Conservation (phyloP, 2,888 invertebrate species). For the Aleiodes alternator region DNA sequence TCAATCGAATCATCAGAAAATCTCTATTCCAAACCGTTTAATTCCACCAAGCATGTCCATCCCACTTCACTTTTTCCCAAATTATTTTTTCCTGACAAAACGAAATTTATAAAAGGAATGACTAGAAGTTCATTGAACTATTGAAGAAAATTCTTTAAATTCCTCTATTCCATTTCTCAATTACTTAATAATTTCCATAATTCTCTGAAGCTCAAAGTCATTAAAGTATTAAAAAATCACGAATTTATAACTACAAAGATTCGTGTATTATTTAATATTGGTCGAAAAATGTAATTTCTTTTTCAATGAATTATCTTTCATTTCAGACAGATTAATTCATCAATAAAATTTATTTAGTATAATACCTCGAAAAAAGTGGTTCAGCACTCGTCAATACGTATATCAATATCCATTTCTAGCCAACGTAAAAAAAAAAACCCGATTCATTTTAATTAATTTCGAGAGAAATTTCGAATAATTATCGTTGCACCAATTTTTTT, state of each 20-base stretch:
- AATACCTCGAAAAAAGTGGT: slow-evolving; percentile 10
- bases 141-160: too few species aligned
- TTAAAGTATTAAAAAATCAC: neutral
- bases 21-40: too few species aligned
- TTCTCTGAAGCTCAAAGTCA: neutral
- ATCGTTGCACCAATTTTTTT: slow-evolving; percentile 8
- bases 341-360: neutral
- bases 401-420: slow-evolving; percentile 11
- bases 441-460: neutral
- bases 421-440: neutral
- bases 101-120: too few species aligned
- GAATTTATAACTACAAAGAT: neutral
- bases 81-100: too few species aligned
- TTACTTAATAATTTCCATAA: neutral
- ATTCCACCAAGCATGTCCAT: too few species aligned
- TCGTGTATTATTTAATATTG: slow-evolving; percentile 8
- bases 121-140: too few species aligned
- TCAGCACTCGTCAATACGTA: neutral
- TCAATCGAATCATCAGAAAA: too few species aligned
- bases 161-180: neutral
- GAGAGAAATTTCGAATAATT: neutral
- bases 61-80: too few species aligned
- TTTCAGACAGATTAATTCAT: neutral
- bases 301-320: neutral
- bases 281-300: neutral